These are phyloP conservation scores for Hydrophis major DNA, from an alignment of 2,797 vertebrate genomes.

Conservation along the genomic window DNA sequence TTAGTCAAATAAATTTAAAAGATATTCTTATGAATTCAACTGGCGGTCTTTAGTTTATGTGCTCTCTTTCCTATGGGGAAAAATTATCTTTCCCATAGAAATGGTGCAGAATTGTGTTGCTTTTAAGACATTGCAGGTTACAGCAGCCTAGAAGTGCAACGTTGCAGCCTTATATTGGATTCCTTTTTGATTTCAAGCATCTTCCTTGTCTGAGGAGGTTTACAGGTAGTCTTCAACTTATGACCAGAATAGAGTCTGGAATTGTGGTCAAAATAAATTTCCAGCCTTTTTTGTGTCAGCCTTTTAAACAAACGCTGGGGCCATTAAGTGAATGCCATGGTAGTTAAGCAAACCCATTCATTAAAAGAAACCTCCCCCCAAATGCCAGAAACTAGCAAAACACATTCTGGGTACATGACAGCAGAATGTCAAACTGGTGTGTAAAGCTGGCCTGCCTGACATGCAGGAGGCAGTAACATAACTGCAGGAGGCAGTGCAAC, in stretches of 20 bases:
- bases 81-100: not conserved
- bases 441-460: not conserved
- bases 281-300: not conserved
- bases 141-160: not conserved
- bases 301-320: not conserved
- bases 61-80: not conserved
- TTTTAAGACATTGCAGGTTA: not conserved
- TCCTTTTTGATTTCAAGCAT: not conserved
- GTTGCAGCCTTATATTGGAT: not conserved
- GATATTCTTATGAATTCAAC: conserved; percentile 79
- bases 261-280: not conserved
- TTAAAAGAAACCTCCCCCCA: not conserved
- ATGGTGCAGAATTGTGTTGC: not conserved
- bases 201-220: not conserved
- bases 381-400: not conserved
- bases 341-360: not conserved
- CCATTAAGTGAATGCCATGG: not conserved
- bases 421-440: not conserved
- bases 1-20: conserved; percentile 95
- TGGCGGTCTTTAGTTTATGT: conserved; percentile 25
- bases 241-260: not conserved
- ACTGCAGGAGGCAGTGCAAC: not conserved
- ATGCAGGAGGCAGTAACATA: not conserved
- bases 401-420: not conserved
- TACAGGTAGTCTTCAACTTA: not conserved